Evolutionary conservation across 1,140 invertebrate species (phyloP), one percentile per base, ranked within the genome.

Genomic region (Leptinotarsa texana): DNA sequence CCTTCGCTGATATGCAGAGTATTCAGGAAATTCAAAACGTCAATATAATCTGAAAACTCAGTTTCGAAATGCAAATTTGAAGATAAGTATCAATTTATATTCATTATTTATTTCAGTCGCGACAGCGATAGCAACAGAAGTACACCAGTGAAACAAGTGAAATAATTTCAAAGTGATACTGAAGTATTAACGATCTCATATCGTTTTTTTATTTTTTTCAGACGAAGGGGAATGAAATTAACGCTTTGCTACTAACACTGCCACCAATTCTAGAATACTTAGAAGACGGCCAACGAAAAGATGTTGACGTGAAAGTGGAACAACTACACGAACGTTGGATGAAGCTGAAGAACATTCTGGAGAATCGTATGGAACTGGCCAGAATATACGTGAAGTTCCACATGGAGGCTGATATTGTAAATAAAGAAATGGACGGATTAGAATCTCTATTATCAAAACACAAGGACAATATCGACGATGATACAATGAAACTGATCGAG

Each of bases 301-400:
- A 94, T 75, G 86, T 92, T 2, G 87, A 90, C 70, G 84, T 88
- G 6, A 92, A 92, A 82, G 89, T 90, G 2, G 89, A 92, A 22
- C 83, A 88, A 0, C 82, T 94, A 8, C 86, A 87, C 70, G 87
- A 90, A 48, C 88, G 90, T 57, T 94, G 93, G 90, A 85, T 89
- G 18, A 87, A 90, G 57, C 86, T 93, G 1, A 90, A 92, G 76
- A 88, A 88, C 72, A 81, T 90, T 17, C 84, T 94, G 0, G 88
- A 93, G 75, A 87, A 87, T 69, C 88, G 94, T 74, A 88, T 94
- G 24, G 87, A 91, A 74, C 80, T 91, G 13, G 88, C 90, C 33
- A 88, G 89, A 3, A 82, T 90, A 71, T 94, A 94, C 79, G 89
- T 93, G 48, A 90, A 93, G 76, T 94, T 95, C 85, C 92, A 94